Conservation (phyloP, 2,888 invertebrate species). For the Hoplodrina ambigua region DNA sequence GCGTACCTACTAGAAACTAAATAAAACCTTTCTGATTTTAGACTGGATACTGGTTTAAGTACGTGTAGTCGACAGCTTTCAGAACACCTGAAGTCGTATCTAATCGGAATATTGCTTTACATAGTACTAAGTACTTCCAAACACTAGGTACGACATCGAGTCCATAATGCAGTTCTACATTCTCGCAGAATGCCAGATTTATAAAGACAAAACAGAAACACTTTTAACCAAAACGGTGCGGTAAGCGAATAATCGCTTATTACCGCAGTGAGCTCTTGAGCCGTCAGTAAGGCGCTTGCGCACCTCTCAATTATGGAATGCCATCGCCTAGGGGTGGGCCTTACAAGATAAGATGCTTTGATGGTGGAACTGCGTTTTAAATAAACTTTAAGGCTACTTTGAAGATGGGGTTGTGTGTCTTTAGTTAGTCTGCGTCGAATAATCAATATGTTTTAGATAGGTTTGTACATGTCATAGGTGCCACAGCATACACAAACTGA, state of each 20-base stretch:
- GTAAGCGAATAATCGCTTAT: conserved; percentile 53
- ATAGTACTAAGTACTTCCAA: too few relatives aligned
- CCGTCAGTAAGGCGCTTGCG: conserved; percentile 42
- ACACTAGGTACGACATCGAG: neutral
- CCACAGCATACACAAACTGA: conserved; percentile 16
- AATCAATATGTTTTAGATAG: too few relatives aligned
- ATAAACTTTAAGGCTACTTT: neutral
- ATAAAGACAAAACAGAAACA: conserved; percentile 23
- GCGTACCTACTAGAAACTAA: too few relatives aligned
- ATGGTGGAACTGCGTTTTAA: conserved; percentile 12
- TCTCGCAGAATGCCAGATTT: conserved; percentile 3
- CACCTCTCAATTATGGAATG: conserved; percentile 55
- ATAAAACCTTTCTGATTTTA: neutral
- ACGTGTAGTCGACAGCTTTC: too few relatives aligned
- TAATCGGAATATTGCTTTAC: too few relatives aligned
- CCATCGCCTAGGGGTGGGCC: conserved; percentile 41
- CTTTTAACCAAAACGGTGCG: conserved; percentile 28
- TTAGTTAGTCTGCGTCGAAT: too few relatives aligned
- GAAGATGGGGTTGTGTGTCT: too few relatives aligned
- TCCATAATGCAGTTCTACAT: neutral
- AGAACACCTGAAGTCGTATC: too few relatives aligned
- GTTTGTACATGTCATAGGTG: conserved; percentile 6
- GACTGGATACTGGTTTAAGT: neutral
- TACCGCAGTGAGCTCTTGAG: conserved; percentile 24
- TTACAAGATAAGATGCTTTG: conserved; percentile 6